Percentiles rank a stretch among this genome's conserved stretches.
Evolutionary conservation across 1,140 invertebrate species (phyloP).

Genomic region (Leptoteleia sp.): DNA sequence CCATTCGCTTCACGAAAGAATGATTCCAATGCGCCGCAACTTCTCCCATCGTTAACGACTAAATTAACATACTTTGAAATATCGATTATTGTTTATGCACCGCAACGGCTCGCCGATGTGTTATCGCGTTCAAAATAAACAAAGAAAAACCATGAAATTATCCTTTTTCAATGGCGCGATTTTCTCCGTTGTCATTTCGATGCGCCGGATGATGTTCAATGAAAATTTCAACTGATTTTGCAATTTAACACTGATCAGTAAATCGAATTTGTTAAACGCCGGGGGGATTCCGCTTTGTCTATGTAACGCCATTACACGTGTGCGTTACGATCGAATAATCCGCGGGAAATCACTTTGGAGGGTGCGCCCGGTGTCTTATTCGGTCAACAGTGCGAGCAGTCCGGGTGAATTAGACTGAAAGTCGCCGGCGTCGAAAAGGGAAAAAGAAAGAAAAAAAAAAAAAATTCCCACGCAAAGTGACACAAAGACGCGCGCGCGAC

Average conservation of each 20-base stretch:
- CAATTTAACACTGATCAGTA: neutral
- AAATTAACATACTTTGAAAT: conserved; percentile 31
- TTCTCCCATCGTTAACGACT: conserved; percentile 4
- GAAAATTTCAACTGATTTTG: conserved; percentile 7
- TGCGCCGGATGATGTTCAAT: conserved; percentile 9
- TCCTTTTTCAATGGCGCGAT: conserved; percentile 15
- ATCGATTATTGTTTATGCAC: conserved; percentile 22
- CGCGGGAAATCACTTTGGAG: conserved; percentile 7
- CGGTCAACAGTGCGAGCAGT: neutral
- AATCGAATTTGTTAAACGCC: conserved; percentile 1
- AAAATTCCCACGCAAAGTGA: conserved; percentile 2
- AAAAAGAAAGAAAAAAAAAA: too few relatives aligned
- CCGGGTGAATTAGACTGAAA: conserved; percentile 1
- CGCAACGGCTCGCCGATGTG: conserved; percentile 2
- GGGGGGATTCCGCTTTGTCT: neutral
- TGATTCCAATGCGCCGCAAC: conserved; percentile 1
- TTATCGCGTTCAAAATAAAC: neutral
- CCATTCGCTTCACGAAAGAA: neutral
- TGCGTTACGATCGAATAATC: conserved; percentile 6
- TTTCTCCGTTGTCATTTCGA: conserved; percentile 21
- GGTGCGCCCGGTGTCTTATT: neutral
- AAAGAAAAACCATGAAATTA: conserved; percentile 34
- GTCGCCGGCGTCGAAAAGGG: neutral
- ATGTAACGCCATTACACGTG: neutral
- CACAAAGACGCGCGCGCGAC: neutral